A percentile compares a stretch with the other conserved stretches of the same genome.
Evolutionary conservation across 2,888 invertebrate species (phyloP).

Genomic region (Drepana falcataria): DNA sequence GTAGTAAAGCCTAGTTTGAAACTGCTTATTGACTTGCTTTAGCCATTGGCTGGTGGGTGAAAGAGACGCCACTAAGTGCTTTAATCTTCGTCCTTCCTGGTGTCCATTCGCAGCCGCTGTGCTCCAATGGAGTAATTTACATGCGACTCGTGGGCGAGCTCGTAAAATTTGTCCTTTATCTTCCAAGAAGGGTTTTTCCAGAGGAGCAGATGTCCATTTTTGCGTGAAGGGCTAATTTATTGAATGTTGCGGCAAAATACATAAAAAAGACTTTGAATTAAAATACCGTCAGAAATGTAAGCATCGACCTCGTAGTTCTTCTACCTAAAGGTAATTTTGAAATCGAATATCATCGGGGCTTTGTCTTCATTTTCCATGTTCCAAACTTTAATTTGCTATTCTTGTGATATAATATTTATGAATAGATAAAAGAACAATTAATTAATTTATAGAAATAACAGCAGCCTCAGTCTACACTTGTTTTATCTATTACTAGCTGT

Average conservation of each 20-base stretch:
- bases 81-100: conserved; percentile 55
- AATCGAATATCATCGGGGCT: conserved; percentile 12
- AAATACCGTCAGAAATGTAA: conserved; percentile 50
- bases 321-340: conserved; percentile 25
- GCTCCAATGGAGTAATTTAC: conserved; percentile 71
- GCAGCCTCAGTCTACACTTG: too few species aligned
- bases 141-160: conserved; percentile 70
- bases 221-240: conserved; percentile 71
- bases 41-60: conserved; percentile 24
- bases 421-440: too few species aligned
- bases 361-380: not conserved
- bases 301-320: conserved; percentile 40
- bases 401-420: too few species aligned
- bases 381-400: too few species aligned
- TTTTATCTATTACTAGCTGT: too few species aligned
- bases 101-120: conserved; percentile 47
- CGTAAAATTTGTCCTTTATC: conserved; percentile 76
- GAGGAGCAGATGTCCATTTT: conserved; percentile 72
- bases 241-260: conserved; percentile 59
- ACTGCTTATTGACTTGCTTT: too few species aligned
- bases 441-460: too few species aligned
- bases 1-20: too few species aligned
- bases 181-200: conserved; percentile 63
- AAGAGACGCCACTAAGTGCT: conserved; percentile 47
- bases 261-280: conserved; percentile 64